Conservation (phyloP, 2,113 vertebrate genomes). For the Marmota monax region DNA sequence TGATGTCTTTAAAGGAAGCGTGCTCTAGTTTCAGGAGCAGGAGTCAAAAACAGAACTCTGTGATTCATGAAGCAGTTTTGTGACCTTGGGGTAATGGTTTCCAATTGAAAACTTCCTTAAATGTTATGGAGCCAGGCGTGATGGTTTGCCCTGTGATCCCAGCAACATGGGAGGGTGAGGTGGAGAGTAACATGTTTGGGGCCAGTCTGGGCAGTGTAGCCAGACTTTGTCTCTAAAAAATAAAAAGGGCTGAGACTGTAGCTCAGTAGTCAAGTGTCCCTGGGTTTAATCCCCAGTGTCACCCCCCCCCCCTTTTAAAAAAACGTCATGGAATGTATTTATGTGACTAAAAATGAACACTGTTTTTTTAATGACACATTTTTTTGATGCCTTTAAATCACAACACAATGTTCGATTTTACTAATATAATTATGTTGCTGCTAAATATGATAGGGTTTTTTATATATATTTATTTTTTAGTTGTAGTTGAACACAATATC, state of each 20-base stretch:
- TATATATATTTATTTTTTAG: no score
- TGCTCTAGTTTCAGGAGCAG: background rate
- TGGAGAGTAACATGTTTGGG: no score
- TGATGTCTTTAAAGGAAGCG: background rate
- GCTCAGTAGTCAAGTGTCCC: no score
- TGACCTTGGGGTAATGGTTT: background rate
- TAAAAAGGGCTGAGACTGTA: no score
- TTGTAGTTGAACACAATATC: no score
- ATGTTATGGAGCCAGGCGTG: background rate
- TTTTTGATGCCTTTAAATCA: background rate
- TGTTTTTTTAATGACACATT: slow-evolving; percentile 3
- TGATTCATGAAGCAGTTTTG: background rate
- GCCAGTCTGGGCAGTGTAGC: no score
- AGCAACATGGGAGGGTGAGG: no score
- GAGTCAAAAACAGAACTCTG: background rate
- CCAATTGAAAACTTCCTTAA: background rate
- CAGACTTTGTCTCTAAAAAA: no score
- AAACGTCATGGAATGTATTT: background rate
- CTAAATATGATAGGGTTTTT: background rate
- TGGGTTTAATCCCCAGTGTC: no score
- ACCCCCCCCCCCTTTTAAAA: no score
- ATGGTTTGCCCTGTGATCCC: no score
- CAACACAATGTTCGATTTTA: background rate
- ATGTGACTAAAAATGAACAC: background rate
- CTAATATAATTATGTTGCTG: slow-evolving; percentile 23